Conservation (phyloP, 2,113 vertebrate species). For the Dicentrarchus labrax region DNA sequence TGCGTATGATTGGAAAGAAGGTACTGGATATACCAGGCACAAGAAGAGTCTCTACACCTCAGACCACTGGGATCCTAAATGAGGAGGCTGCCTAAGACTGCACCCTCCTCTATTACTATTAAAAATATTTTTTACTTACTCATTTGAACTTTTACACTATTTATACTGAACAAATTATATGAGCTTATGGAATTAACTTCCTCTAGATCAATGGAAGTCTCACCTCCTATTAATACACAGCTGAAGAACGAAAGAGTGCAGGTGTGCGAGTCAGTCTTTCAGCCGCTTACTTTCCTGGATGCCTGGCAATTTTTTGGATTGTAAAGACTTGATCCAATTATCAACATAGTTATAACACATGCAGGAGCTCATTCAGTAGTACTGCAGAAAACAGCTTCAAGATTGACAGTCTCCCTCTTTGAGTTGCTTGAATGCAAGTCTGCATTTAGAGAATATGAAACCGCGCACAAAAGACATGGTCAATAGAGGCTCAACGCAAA, state of each 20-base stretch:
- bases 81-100: too few relatives aligned
- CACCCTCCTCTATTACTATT: too few relatives aligned
- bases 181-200: background rate
- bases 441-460: conserved; percentile 46
- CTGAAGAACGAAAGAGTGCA: background rate
- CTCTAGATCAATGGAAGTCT: background rate
- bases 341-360: conserved; percentile 16
- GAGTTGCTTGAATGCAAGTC: conserved; percentile 39
- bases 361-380: conserved; percentile 9
- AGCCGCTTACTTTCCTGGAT: background rate
- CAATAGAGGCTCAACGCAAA: conserved; percentile 35
- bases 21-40: too few relatives aligned
- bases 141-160: too few relatives aligned
- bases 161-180: too few relatives aligned
- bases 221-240: background rate
- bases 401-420: conserved; percentile 52
- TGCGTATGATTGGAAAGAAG: background rate
- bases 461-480: conserved; percentile 33
- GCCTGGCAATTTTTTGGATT: conserved; percentile 22
- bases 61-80: too few relatives aligned
- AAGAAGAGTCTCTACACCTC: too few relatives aligned
- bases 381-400: conserved; percentile 16
- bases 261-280: conserved; percentile 1
- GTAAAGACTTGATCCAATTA: conserved; percentile 26
- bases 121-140: too few relatives aligned